Percentiles rank a stretch among this genome's conserved stretches.
Conservation (phyloP, 2,797 vertebrate genomes). For the Myotis vivesi region DNA sequence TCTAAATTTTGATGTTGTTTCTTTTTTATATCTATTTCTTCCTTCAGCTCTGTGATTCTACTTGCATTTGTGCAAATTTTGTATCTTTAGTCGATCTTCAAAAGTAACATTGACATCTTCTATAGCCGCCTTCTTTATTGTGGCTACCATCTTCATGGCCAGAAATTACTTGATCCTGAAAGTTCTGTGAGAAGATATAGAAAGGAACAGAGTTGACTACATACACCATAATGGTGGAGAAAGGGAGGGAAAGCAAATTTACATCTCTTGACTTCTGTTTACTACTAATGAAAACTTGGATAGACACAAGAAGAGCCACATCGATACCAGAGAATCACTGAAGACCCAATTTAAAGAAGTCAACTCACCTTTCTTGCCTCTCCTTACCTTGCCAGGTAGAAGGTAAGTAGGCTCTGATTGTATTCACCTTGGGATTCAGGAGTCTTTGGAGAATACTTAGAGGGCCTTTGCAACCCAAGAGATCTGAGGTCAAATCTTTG, state of each 20-base stretch:
- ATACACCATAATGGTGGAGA: not conserved
- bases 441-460: not conserved
- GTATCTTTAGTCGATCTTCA: slow-evolving; percentile 98
- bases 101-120: slow-evolving; percentile 98
- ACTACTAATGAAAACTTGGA: not conserved
- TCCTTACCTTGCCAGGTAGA: not conserved
- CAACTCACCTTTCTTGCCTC: not conserved
- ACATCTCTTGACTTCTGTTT: not conserved
- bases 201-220: not conserved
- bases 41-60: slow-evolving; percentile 94
- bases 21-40: slow-evolving; percentile 90
- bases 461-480: not conserved
- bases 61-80: slow-evolving; percentile 97
- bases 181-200: not conserved
- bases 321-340: not conserved
- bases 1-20: not conserved
- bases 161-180: not conserved
- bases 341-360: not conserved
- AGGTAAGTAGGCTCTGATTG: not conserved
- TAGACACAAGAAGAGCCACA: not conserved
- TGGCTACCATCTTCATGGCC: not conserved
- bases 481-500: not conserved
- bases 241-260: not conserved
- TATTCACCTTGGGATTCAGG: not conserved
- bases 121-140: slow-evolving; percentile 80